Base-by-base conservation (phyloP, 2,888 invertebrate genomes). In the Galerucella pusilla region DNA sequence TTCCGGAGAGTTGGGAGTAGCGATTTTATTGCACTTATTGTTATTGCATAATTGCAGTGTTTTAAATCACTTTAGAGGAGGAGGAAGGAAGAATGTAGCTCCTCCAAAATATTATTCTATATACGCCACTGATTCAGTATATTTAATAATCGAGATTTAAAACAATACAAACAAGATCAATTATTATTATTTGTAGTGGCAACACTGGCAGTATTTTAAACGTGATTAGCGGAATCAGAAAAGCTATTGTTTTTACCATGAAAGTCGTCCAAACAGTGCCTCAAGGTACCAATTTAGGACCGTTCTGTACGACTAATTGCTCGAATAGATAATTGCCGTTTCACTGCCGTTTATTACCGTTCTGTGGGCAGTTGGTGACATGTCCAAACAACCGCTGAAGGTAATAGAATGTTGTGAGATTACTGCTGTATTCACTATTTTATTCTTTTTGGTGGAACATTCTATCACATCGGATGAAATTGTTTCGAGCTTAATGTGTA, bases 271-370 rank as follows among this genome's bases (percentile, higher is more conserved):
- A 71, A 42, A 45, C 57, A 54, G 35, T 45, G 72, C 72, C 72
- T 65, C 72, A 72, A 72, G 72, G 66, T 72, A 60, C 72, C 72
- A 66, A 60, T 72, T 64, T 46, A 67, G 72, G 66, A 59, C 72
- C 72, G 67, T 25, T 59, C n/a, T 42, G n/a, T 72, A 66, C 28
- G 35, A 20, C 60, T 72, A 67, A 72, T 72, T 72, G 63, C 49
- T 70, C 61, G 49, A 70, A 28, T 61, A 59, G 46, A 49, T 70
- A 70, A 70, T 52, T 63, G 63, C 28, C 52, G 52, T 28, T 52
- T 46, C n/a, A 69, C 60, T 60, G 60, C 49, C 60, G 60, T 61
- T 70, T 70, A 70, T 70, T 70, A 16, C 63, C 49, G 52, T 52
- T 61, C 52, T 11, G 70, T 61, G 70, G 61, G 70, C 52, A 52